phyloP scores from a whole-genome alignment of 2,797 vertebrate genomes.

The Sebastolobus altivelis region DNA sequence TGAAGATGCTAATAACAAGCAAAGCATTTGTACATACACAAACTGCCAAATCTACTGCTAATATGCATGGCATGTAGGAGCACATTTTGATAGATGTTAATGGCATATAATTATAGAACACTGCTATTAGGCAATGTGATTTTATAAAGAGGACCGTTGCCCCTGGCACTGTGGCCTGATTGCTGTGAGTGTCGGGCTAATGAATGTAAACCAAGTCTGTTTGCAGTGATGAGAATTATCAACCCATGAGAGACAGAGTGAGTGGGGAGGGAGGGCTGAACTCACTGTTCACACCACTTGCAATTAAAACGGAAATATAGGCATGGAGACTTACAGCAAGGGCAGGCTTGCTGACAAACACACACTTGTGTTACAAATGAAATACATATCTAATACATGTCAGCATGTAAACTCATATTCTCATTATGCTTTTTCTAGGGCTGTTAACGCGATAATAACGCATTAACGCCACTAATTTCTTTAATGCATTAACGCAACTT shows the following conservation, averaged over 20 bases:
- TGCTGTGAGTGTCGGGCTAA: conserved; percentile 86
- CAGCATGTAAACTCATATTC: conserved; percentile 22
- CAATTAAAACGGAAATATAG: conserved; percentile 67
- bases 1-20: conserved; percentile 63
- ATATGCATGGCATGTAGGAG: conserved; percentile 76
- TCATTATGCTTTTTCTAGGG: not conserved
- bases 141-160: conserved; percentile 84
- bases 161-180: conserved; percentile 84
- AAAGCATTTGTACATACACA: conserved; percentile 69
- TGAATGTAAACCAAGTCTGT: conserved; percentile 87
- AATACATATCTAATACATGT: conserved; percentile 21
- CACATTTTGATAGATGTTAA: conserved; percentile 87
- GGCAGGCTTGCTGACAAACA: conserved; percentile 5
- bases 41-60: conserved; percentile 71
- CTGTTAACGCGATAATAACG: no score
- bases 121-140: conserved; percentile 85
- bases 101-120: conserved; percentile 86
- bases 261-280: conserved; percentile 31
- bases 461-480: no score
- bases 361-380: conserved; percentile 25
- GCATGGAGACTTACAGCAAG: conserved; percentile 56
- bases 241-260: conserved; percentile 70
- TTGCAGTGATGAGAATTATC: conserved; percentile 82
- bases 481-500: no score
- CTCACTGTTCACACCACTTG: conserved; percentile 61